These are phyloP conservation scores for Elgaria multicarinata DNA, from an alignment of 2,113 vertebrate genomes.

Conservation along the genomic window DNA sequence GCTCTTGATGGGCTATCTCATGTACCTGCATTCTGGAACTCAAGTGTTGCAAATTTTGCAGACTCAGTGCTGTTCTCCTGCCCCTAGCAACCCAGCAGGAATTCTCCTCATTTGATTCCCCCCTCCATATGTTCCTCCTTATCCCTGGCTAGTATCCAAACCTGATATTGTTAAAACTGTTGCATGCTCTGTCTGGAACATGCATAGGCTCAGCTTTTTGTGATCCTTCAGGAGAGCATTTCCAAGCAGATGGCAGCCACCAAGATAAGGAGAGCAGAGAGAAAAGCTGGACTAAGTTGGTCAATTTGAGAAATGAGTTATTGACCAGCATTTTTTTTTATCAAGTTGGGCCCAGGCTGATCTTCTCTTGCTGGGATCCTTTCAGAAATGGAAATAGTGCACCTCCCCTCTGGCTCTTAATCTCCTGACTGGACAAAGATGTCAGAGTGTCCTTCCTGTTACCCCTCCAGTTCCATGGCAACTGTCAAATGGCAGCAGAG, in stretches of 20 bases:
- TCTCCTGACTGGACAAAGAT: background rate
- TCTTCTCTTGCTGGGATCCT: background rate
- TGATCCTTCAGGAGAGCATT: no score
- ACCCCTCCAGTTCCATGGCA: background rate
- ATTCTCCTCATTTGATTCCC: no score
- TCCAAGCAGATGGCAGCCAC: background rate
- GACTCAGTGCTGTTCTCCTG: background rate
- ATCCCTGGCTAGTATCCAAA: no score
- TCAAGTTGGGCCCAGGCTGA: background rate
- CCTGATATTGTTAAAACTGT: no score
- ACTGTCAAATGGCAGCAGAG: background rate
- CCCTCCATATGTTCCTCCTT: no score
- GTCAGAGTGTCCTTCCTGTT: background rate
- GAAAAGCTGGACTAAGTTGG: background rate
- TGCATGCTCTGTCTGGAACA: no score
- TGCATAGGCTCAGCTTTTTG: no score
- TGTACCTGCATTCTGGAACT: background rate
- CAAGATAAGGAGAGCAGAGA: background rate
- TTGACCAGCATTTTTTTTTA: background rate
- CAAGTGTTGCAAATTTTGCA: background rate
- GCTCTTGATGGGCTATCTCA: no score
- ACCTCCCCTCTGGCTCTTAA: background rate
- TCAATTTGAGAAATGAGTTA: background rate
- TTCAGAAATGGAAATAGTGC: background rate
- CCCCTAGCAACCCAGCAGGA: background rate